Evolutionary conservation across 2,888 invertebrate species (phyloP), one percentile per base, ranked within the genome.

Genomic region (Phyllotreta striolata): DNA sequence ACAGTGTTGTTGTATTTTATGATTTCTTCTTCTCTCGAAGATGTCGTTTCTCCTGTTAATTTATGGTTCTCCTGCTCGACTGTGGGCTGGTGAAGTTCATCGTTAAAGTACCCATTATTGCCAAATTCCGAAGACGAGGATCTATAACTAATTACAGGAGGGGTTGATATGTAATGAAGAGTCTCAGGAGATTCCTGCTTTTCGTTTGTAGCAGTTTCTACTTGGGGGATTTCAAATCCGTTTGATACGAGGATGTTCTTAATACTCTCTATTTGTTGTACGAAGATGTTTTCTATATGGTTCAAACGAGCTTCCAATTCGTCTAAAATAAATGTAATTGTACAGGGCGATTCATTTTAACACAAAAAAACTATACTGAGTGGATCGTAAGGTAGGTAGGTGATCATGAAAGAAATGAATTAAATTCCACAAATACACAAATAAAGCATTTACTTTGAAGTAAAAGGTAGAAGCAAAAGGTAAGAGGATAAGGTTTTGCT

Each of bases 1-100:
- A 78, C 68, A 2, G 78, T 78, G 59, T 76, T 70, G 55, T 80
- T 80, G 35, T 73, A 70, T 46, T 72, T 69, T 4, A 14, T 41
- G 40, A 78, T 76, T 73, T 78, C 78, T 12, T 71, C 63, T 14
- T 40, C 13, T 66, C 62, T 62, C 6, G 43, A 12, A 8, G 24
- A 1, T 34, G n/a, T 14, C 2, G 14, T 54, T 43, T 54, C 44
- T 52, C 13, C 9, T 14, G 13, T 9, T 37, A 34, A 6, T 34
- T 37, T 8, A 37, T 40, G 35, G 10, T 55, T 6, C 14, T 8
- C 14, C 9, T 41, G 38, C 13, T 24, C 9, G 9, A 47, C 47
- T 24, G 4, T 24, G 4, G 24, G 24, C 4, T 24, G 24, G 24
- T 4, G 24, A 24, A 24, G 1, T 24, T 24, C 24, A 24, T 24